Conservation (phyloP, 2,113 vertebrate species). For the Hemicordylus capensis region DNA sequence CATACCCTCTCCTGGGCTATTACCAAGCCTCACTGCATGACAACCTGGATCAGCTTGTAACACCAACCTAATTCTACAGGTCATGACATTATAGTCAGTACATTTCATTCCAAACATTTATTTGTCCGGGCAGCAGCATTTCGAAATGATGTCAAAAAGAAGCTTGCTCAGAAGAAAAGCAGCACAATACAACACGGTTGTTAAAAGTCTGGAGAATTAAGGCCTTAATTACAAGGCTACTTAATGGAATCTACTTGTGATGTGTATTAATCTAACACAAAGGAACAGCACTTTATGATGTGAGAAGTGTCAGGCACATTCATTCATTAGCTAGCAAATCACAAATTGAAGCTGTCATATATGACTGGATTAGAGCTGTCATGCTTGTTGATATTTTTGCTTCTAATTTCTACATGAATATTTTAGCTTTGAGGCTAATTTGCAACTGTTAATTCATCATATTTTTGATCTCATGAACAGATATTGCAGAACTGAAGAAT, state of each 20-base stretch:
- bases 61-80: not conserved
- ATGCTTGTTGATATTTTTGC: not conserved
- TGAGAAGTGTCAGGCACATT: not conserved
- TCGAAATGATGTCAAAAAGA: not conserved
- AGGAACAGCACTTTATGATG: not conserved
- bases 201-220: not conserved
- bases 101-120: not conserved
- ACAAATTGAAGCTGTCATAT: not conserved
- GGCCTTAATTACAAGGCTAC: not conserved
- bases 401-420: constrained; percentile 2
- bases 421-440: not conserved
- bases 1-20: not conserved
- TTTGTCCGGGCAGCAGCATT: not conserved
- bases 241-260: not conserved
- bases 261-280: not conserved
- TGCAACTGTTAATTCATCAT: not conserved
- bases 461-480: not conserved
- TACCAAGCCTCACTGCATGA: not conserved
- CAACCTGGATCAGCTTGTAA: not conserved
- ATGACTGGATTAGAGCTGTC: not conserved
- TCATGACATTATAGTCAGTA: not conserved
- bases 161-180: not conserved
- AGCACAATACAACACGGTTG: not conserved
- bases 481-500: not conserved
- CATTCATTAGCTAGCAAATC: not conserved